Evolutionary conservation across 64 coral and sea anemone species (phyloP), one percentile per base, ranked within the genome.

Genomic region (Trachythela sp.): DNA sequence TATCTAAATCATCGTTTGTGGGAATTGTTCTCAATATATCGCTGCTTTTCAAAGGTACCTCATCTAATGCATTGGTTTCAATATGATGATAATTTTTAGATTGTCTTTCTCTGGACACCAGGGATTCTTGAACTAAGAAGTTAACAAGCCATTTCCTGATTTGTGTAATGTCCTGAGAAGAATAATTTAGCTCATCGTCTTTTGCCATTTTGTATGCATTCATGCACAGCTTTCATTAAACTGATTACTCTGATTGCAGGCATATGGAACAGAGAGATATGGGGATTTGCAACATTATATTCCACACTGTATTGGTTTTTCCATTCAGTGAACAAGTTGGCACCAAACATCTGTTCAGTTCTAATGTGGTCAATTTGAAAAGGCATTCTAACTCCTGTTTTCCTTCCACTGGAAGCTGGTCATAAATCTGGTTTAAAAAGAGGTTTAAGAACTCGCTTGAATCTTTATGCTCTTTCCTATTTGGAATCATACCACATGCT

Each of bases 271-370:
- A 37, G 27, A 29, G 10, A 17, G 33, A 11, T 30, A 9, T 80
- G 13, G 75, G 31, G 13, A 40, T 80, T 80, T 80, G 75, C 32
- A 80, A 35, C 75, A 40, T 35, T 17, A 80, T 9, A 18, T 80
- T 80, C 75, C 75, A 80, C 75, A 80, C 34, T 80, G 31, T 40
- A 40, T 35, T 37, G 34, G 31, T 37, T 40, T 80, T 80, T 10
- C 75, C 75, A 37, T 29, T 80, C 8, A 37, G 31, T 40, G 37
- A 80, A 80, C 34, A 0, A 37, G 8, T 22, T 37, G 75, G 37
- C 37, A 35, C 32, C 30, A 80, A 40, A 35, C 75, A 80, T 80
- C 75, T 80, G 34, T 80, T 80, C 75, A 80, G 75, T 9, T 40
- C 75, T 10, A 80, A 30, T 40, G 37, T 40, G 8, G 31, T 80